phyloP scores from a whole-genome alignment of 2,113 vertebrate genomes.

The Ptychochromis oligacanthus region DNA sequence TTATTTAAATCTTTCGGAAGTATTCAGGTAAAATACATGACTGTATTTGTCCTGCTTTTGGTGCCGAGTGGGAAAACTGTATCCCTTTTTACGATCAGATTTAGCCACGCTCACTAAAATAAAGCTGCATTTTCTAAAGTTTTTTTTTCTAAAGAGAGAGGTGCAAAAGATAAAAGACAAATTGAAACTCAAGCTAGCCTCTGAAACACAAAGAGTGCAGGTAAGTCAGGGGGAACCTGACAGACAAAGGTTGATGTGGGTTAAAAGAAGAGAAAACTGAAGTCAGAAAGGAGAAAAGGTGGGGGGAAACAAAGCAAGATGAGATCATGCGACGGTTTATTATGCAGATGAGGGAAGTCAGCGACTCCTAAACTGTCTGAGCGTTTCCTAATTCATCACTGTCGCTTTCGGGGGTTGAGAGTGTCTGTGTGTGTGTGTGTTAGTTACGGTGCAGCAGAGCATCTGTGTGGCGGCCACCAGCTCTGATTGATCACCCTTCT shows the following conservation, averaged over 20 bases:
- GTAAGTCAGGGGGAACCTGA: background rate
- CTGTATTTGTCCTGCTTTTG: background rate
- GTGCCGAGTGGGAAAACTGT: background rate
- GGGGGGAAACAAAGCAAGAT: constrained; percentile 27
- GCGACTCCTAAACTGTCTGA: constrained; percentile 62
- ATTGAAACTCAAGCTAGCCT: background rate
- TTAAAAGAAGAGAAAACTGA: background rate
- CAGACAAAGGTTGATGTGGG: background rate
- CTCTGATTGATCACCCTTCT: constrained; percentile 71
- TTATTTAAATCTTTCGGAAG: background rate
- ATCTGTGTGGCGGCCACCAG: constrained; percentile 43
- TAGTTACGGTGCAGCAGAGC: constrained; percentile 37
- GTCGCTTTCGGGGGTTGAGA: constrained; percentile 31
- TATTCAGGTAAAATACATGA: background rate
- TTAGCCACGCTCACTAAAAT: background rate
- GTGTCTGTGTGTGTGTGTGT: background rate
- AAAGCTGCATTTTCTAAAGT: background rate
- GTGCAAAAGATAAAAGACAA: background rate
- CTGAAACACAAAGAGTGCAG: background rate
- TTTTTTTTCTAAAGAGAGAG: background rate
- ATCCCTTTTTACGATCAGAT: background rate
- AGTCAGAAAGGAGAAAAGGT: background rate
- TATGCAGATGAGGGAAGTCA: constrained; percentile 68
- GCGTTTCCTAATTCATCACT: constrained; percentile 71
- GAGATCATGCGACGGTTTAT: constrained; percentile 65